Percentiles rank a stretch among this genome's conserved stretches.
Conservation (phyloP, 2,797 vertebrate species). For the Argentina silus region DNA sequence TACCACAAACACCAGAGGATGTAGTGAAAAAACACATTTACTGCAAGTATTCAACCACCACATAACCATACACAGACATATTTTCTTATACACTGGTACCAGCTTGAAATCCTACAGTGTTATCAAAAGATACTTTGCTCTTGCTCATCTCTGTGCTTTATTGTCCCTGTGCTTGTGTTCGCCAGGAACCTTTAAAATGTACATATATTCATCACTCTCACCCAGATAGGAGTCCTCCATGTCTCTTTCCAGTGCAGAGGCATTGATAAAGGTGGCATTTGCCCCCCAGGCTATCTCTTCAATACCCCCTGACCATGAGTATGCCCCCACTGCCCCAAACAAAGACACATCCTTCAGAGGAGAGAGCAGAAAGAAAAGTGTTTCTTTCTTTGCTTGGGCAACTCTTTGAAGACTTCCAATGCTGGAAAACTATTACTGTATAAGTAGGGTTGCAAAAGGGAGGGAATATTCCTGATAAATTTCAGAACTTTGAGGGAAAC, state of each 20-base stretch:
- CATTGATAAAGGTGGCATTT: constrained; percentile 45
- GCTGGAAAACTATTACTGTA: too few species aligned
- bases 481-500: too few species aligned
- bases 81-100: too few species aligned
- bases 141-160: neutral
- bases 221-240: constrained; percentile 54
- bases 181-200: neutral
- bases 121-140: neutral
- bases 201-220: constrained; percentile 2
- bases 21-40: too few species aligned
- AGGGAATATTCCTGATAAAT: too few species aligned
- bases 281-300: constrained; percentile 14
- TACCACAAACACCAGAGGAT: too few species aligned
- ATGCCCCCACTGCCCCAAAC: constrained; percentile 53
- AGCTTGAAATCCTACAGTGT: neutral
- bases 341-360: constrained; percentile 33
- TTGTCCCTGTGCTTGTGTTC: neutral
- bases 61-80: too few species aligned
- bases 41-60: too few species aligned
- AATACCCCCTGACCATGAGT: constrained; percentile 56
- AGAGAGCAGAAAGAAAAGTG: neutral
- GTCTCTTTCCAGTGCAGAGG: constrained; percentile 32
- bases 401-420: too few species aligned
- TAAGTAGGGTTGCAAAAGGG: too few species aligned
- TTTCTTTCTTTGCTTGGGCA: neutral